These are phyloP conservation scores for Nannobrachium achirus DNA, from an alignment of 2,113 vertebrate genomes.

Conservation along the genomic window DNA sequence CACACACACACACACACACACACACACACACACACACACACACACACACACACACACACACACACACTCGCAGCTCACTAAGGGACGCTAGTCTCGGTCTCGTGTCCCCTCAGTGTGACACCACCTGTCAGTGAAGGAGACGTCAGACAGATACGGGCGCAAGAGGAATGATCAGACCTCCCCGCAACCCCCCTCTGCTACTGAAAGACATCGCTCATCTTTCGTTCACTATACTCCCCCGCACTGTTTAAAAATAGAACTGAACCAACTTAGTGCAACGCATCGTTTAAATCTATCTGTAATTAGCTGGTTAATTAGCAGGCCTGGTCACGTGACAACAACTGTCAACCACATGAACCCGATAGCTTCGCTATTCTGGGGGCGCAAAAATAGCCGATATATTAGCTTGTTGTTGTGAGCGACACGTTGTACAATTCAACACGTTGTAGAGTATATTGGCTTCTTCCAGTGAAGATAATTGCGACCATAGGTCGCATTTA, in stretches of 20 bases:
- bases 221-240: slow-evolving; percentile 45
- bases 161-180: slow-evolving; percentile 57
- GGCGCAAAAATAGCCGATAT: no score
- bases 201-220: slow-evolving; percentile 62
- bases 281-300: neutral
- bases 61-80: slow-evolving; percentile 11
- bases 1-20: neutral
- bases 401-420: no score
- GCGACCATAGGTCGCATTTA: no score
- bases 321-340: slow-evolving; percentile 8
- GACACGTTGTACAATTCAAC: no score
- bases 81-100: slow-evolving; percentile 44
- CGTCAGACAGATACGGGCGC: slow-evolving; percentile 39
- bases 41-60: slow-evolving; percentile 11
- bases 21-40: slow-evolving; percentile 5
- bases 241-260: slow-evolving; percentile 63
- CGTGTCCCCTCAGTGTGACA: slow-evolving; percentile 47
- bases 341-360: no score
- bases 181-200: slow-evolving; percentile 19
- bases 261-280: slow-evolving; percentile 32
- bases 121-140: slow-evolving; percentile 59
- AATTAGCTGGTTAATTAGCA: slow-evolving; percentile 36
- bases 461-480: no score
- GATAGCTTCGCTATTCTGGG: no score
- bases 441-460: no score